phyloP scores from a whole-genome alignment of 2,113 vertebrate genomes.

The Apodemus speciosus region DNA sequence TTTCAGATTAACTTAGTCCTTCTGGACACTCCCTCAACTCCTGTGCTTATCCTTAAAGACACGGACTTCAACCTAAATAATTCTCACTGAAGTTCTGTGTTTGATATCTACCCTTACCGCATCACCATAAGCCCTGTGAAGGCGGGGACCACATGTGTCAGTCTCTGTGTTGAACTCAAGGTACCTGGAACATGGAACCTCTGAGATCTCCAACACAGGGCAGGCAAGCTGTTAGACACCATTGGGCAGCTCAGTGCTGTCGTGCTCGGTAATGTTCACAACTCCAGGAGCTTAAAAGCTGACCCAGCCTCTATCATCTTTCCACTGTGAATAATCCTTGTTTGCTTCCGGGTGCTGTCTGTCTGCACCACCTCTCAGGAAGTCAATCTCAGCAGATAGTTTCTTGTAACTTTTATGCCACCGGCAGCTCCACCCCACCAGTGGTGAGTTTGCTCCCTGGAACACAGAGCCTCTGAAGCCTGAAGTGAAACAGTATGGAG shows the following conservation, averaged over 20 bases:
- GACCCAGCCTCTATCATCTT: background rate
- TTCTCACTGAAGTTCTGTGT: background rate
- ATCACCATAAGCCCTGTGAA: background rate
- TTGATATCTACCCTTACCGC: background rate
- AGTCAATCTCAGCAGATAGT: background rate
- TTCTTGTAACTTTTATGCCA: background rate
- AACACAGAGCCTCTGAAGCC: background rate
- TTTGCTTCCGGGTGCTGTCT: background rate
- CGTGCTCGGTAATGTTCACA: background rate
- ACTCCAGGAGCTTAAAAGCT: background rate
- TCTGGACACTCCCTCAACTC: background rate
- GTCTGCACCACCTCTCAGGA: background rate
- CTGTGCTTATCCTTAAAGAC: background rate
- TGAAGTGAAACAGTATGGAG: background rate
- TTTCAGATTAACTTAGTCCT: background rate
- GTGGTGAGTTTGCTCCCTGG: background rate
- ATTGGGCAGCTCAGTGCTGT: background rate
- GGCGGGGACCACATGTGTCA: background rate
- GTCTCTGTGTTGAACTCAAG: background rate
- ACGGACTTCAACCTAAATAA: background rate
- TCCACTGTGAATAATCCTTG: background rate
- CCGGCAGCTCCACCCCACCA: background rate
- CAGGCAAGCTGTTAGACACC: background rate
- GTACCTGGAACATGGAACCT: background rate
- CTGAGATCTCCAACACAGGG: background rate